Conservation (phyloP, 1,140 invertebrate genomes). For the Orchestia grillus region DNA sequence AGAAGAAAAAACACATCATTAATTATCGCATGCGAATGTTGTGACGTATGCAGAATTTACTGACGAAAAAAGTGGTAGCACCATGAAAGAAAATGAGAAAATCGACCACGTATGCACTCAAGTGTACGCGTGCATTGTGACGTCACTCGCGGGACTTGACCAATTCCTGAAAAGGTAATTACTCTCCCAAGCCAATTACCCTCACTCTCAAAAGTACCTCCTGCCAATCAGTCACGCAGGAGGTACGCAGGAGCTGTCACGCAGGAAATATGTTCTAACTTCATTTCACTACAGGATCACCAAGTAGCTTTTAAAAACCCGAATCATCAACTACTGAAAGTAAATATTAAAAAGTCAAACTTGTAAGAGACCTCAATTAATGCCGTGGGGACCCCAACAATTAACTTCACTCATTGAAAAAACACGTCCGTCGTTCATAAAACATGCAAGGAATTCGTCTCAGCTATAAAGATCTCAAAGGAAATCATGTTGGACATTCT, state of each 20-base stretch:
- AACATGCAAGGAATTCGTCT: neutral
- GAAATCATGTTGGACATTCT: constrained; percentile 28
- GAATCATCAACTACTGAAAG: neutral
- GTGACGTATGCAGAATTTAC: neutral
- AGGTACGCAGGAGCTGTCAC: neutral
- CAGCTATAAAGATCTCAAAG: neutral
- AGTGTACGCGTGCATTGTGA: too few relatives aligned
- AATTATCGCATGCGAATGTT: neutral
- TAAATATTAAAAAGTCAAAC: neutral
- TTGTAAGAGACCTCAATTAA: neutral
- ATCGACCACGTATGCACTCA: neutral
- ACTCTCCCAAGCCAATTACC: neutral
- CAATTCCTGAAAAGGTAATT: neutral
- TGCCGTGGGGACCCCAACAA: neutral
- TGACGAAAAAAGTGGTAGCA: neutral
- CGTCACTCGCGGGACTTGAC: too few relatives aligned
- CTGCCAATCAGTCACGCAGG: neutral
- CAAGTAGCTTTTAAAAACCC: neutral
- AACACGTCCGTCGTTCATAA: neutral
- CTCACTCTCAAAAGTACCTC: neutral
- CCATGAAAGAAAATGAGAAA: too few relatives aligned
- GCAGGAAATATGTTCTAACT: neutral
- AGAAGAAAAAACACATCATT: neutral
- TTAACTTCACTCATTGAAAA: neutral
- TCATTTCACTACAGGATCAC: neutral